Evolutionary conservation across 2,113 vertebrate species (phyloP).

Genomic region (Poeciliopsis occidentalis): DNA sequence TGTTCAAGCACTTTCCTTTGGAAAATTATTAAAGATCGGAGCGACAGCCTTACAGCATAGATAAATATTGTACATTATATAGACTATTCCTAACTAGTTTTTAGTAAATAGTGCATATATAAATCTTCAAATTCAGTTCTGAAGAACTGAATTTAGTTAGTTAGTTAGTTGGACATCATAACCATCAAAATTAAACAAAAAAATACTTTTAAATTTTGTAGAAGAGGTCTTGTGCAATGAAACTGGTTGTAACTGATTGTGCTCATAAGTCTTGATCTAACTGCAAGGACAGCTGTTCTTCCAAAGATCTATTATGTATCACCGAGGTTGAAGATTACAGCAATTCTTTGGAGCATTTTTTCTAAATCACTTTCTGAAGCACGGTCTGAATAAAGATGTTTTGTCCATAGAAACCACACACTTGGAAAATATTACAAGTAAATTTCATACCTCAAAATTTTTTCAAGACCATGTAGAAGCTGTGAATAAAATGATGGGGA

Average conservation of each 20-base stretch:
- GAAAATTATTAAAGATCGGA: conserved; percentile 28
- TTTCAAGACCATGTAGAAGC: background rate
- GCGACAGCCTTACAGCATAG: conserved; percentile 3
- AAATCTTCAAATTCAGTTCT: too few relatives aligned
- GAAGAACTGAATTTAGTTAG: too few relatives aligned
- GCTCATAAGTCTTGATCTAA: background rate
- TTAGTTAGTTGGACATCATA: background rate
- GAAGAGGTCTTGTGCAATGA: background rate
- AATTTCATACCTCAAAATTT: background rate
- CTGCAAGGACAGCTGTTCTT: background rate
- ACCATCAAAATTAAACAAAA: too few relatives aligned
- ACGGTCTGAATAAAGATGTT: background rate
- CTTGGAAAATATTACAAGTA: background rate
- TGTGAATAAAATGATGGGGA: background rate
- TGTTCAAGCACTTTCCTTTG: conserved; percentile 14
- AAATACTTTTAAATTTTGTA: too few relatives aligned
- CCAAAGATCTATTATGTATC: background rate
- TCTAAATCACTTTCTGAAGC: background rate
- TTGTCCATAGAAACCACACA: too few relatives aligned
- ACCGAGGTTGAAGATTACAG: background rate
- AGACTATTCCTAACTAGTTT: background rate
- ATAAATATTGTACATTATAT: background rate
- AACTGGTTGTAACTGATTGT: background rate
- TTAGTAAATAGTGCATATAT: too few relatives aligned
- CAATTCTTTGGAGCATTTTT: background rate